Evolutionary conservation across 2,888 invertebrate genomes (phyloP), one percentile per base, ranked within the genome.

Genomic region (Cheiracanthium punctorium): DNA sequence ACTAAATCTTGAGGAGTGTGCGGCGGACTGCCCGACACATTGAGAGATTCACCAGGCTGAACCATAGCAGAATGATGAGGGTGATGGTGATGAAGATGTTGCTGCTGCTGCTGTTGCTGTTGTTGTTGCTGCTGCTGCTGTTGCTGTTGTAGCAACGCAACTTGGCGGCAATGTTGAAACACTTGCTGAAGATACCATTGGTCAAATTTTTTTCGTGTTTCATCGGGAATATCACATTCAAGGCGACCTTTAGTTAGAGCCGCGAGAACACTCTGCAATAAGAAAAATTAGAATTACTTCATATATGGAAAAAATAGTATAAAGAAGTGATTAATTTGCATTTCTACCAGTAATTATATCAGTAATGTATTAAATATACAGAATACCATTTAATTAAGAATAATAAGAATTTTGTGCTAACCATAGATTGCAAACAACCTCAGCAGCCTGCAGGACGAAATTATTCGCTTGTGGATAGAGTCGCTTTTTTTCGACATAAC

Each of bases 171-270:
- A 58, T 89, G 89, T 32, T 89, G 89, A 37, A 89, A 89, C 43
- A 90, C 87, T 84, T 91, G 91, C 72, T 91, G 90, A 43, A 89
- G 94, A 95, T 96, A 96, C 98, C 98, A 98, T 82, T 96, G 95
- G 91, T 98, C 97, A 92, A 98, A 98, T 91, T 96, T 96, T 86
- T 96, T 93, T 32, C 96, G 94, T 90, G 95, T 94, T 75, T 97
- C 97, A 89, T 97, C 97, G 0, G 95, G 94, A 2, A 95, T 94
- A 30, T 95, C 94, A 12, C 75, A 88, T 73, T 90, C 90, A 87
- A 90, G 94, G 93, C 91, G 95, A 94, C 95, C 95, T 88, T 97
- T 95, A 91, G 96, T 96, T 88, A 97, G 94, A 90, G 96, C 96
- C 88, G 96, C 95, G 89, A 97, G 93, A 75, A 92, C 90, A 79